phyloP scores from a whole-genome alignment of 1,140 invertebrate species.

The Saccostrea glomerata region DNA sequence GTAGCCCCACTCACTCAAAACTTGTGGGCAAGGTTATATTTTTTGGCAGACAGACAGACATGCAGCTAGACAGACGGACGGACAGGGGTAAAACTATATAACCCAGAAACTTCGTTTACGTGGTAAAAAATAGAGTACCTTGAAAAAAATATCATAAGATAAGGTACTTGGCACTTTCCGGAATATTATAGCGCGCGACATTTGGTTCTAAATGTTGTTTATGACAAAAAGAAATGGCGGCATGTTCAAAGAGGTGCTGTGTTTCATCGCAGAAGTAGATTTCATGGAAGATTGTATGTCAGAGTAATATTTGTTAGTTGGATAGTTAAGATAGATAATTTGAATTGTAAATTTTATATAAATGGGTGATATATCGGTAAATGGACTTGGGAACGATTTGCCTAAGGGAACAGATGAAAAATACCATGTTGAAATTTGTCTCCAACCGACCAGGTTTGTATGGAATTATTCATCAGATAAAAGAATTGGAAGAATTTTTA shows the following conservation, averaged over 20 bases:
- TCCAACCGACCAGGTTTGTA: not conserved
- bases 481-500: too few relatives aligned
- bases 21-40: too few relatives aligned
- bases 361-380: not conserved
- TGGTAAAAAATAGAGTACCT: too few relatives aligned
- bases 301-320: not conserved
- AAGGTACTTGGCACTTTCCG: not conserved
- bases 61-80: too few relatives aligned
- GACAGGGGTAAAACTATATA: too few relatives aligned
- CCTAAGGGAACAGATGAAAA: not conserved
- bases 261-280: not conserved
- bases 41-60: too few relatives aligned
- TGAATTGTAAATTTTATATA: not conserved
- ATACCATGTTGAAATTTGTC: slow-evolving; percentile 14
- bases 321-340: not conserved
- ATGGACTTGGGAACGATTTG: slow-evolving; percentile 19
- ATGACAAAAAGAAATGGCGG: slow-evolving; percentile 1
- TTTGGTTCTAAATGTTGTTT: not conserved
- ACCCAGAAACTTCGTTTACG: too few relatives aligned
- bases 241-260: slow-evolving; percentile 11
- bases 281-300: not conserved
- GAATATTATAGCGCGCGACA: not conserved
- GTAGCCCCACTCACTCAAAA: too few relatives aligned
- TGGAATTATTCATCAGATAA: too few relatives aligned
- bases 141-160: too few relatives aligned